Conservation (phyloP, 2,888 invertebrate species). For the Autographa gamma region DNA sequence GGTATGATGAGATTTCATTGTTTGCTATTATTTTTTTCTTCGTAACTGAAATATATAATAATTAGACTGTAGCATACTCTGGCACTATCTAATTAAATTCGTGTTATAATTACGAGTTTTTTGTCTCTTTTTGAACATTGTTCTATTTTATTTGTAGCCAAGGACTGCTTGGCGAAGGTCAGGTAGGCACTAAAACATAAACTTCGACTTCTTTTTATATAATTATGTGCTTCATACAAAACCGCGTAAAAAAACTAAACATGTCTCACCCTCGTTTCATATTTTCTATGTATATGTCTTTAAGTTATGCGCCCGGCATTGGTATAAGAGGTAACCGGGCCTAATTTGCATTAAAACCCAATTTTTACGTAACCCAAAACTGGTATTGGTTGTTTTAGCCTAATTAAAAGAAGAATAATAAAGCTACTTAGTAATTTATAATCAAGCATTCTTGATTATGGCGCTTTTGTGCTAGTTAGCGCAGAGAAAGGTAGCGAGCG, state of each 20-base stretch:
- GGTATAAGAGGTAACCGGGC: conserved; percentile 23
- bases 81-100: neutral
- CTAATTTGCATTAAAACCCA: conserved; percentile 51
- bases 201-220: neutral
- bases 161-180: conserved; percentile 1
- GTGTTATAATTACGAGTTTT: neutral
- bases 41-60: neutral
- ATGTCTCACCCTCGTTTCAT: conserved; percentile 31
- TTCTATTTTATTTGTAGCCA: neutral
- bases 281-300: conserved; percentile 16
- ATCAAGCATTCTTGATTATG: conserved; percentile 25
- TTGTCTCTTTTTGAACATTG: neutral
- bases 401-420: conserved; percentile 51
- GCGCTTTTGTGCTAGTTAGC: conserved; percentile 17
- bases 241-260: conserved; percentile 14
- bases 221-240: conserved; percentile 8
- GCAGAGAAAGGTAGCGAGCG: conserved; percentile 30
- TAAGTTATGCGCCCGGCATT: conserved; percentile 36
- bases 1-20: conserved; percentile 14
- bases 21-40: conserved; percentile 8
- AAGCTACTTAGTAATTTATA: conserved; percentile 21
- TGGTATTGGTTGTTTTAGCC: conserved; percentile 42
- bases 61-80: conserved; percentile 4
- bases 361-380: conserved; percentile 50
- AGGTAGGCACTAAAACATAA: conserved; percentile 4